Conservation (phyloP, 2,797 vertebrate species). For the Tolypeutes matacus region DNA sequence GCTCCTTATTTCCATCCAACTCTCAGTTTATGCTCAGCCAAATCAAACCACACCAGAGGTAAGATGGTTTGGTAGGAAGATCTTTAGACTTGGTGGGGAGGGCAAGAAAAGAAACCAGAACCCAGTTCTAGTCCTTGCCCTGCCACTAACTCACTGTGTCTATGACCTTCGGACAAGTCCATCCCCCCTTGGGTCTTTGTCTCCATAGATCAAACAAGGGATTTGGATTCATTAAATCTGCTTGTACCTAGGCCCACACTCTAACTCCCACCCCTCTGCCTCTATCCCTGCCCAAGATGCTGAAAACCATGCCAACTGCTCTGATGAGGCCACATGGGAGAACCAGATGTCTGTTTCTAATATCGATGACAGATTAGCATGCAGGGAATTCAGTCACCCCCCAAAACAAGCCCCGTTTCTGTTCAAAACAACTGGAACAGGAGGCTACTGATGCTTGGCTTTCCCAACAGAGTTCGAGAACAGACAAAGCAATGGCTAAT, state of each 20-base stretch:
- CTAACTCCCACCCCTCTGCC: background rate
- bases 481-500: background rate
- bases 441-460: constrained; percentile 68
- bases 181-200: background rate
- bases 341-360: constrained; percentile 80
- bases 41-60: background rate
- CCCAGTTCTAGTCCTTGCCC: background rate
- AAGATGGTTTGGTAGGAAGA: background rate
- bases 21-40: background rate
- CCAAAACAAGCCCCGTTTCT: constrained; percentile 64
- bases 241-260: background rate
- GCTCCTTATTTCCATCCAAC: background rate
- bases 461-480: constrained; percentile 48
- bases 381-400: constrained; percentile 72
- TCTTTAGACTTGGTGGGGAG: background rate
- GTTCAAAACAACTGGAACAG: constrained; percentile 79
- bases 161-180: background rate
- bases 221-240: constrained; percentile 41
- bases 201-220: constrained; percentile 17
- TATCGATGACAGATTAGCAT: constrained; percentile 81
- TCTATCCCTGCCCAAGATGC: constrained; percentile 58
- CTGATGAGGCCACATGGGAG: constrained; percentile 74
- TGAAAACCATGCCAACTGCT: constrained; percentile 61
- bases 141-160: background rate
- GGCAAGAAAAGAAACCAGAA: background rate